A percentile compares a stretch with the other conserved stretches of the same genome.
Conservation (phyloP, 2,888 invertebrate genomes). For the Cosmorhoe ocellata region DNA sequence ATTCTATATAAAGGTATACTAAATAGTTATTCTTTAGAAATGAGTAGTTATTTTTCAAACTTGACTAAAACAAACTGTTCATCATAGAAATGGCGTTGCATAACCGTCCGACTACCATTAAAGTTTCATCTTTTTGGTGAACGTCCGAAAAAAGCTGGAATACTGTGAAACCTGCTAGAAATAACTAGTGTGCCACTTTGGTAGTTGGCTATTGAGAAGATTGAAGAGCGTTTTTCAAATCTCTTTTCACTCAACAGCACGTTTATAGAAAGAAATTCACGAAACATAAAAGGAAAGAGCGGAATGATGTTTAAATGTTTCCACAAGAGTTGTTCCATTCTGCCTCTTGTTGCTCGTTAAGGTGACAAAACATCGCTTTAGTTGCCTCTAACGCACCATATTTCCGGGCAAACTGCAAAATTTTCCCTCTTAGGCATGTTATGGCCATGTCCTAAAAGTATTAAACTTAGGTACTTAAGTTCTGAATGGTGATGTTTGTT, state of each 20-base stretch:
- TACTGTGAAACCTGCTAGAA: too few species aligned
- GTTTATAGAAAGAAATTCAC: not conserved
- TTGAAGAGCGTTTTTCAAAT: conserved; percentile 3
- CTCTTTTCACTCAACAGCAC: conserved; percentile 2
- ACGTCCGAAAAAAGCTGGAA: not conserved
- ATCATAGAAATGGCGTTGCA: conserved; percentile 6
- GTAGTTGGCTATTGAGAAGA: not conserved
- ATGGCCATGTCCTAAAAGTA: conserved; percentile 43
- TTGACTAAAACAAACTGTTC: not conserved
- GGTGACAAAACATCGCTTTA: conserved; percentile 54
- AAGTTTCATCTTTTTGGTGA: conserved; percentile 1
- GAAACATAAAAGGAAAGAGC: conserved; percentile 36
- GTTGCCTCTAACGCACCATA: conserved; percentile 52
- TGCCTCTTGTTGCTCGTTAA: conserved; percentile 54
- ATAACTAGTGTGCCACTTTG: not conserved
- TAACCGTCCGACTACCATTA: not conserved
- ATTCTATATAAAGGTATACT: too few species aligned
- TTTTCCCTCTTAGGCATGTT: conserved; percentile 44
- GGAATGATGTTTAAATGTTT: conserved; percentile 48
- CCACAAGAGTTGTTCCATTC: conserved; percentile 44
- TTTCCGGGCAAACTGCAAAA: conserved; percentile 49
- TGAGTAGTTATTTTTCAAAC: too few species aligned
- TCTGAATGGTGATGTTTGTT: conserved; percentile 29
- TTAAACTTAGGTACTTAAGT: conserved; percentile 49
- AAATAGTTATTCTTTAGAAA: too few species aligned